A percentile compares a stretch with the other conserved stretches of the same genome.
phyloP scores from a whole-genome alignment of 2,797 vertebrate genomes.

The Tenualosa thibaudeaui region DNA sequence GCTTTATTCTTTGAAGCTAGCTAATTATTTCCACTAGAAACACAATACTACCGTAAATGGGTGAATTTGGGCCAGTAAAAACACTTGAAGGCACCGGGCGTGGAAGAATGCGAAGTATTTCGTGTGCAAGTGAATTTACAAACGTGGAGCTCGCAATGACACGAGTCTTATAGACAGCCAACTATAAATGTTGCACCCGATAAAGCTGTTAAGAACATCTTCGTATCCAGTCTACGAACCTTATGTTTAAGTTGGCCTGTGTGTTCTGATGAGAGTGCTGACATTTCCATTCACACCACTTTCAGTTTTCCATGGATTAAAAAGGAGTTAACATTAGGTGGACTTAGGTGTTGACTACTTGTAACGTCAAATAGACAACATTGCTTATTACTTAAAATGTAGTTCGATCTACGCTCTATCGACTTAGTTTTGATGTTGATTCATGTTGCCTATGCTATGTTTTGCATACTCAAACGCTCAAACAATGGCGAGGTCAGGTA shows the following conservation, averaged over 20 bases:
- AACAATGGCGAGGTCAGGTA: background rate
- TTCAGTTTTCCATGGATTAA: background rate
- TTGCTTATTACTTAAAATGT: background rate
- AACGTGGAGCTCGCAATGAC: background rate
- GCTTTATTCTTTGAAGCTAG: conserved; percentile 23
- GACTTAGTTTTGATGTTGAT: background rate
- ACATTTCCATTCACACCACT: background rate
- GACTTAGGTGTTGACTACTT: background rate
- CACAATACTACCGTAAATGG: conserved; percentile 32
- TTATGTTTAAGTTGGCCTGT: background rate
- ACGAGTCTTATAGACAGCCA: background rate
- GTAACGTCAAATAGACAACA: background rate
- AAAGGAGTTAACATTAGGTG: background rate
- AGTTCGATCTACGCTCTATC: background rate
- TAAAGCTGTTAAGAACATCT: too few species aligned
- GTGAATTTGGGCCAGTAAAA: conserved; percentile 38
- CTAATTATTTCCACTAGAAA: conserved; percentile 40
- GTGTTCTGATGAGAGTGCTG: background rate
- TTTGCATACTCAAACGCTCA: background rate
- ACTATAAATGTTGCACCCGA: background rate
- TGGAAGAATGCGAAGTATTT: conserved; percentile 68
- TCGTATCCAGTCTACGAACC: background rate
- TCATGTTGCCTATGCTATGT: background rate
- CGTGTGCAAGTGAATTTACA: conserved; percentile 35
- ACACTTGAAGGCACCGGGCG: conserved; percentile 39